A percentile compares a stretch with the other conserved stretches of the same genome.
These are phyloP conservation scores for Rhagoletis zephyria DNA, from an alignment of 1,140 invertebrate genomes.

Conservation along the genomic window DNA sequence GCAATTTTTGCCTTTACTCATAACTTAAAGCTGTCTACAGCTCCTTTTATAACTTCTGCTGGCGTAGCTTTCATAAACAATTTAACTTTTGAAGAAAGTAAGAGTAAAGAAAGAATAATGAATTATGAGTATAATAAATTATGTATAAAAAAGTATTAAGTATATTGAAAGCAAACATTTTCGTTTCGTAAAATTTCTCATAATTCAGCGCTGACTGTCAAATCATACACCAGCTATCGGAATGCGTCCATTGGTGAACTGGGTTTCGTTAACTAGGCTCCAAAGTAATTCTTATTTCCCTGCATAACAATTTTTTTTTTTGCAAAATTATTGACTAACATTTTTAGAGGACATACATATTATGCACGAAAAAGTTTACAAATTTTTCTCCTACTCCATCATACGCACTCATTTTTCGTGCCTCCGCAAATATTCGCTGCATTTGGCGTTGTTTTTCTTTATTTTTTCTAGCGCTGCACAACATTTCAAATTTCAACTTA, in stretches of 20 bases:
- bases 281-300: too few relatives aligned
- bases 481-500: not conserved
- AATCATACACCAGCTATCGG: too few relatives aligned
- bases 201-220: too few relatives aligned
- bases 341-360: too few relatives aligned
- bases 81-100: not conserved
- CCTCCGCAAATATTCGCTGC: not conserved
- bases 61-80: not conserved
- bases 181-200: too few relatives aligned
- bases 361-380: not conserved
- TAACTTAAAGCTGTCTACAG: not conserved
- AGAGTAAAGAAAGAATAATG: not conserved
- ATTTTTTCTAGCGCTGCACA: not conserved
- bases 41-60: not conserved
- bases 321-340: too few relatives aligned
- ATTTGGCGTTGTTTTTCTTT: not conserved
- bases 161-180: too few relatives aligned
- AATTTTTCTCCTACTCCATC: not conserved
- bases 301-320: not conserved
- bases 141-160: too few relatives aligned
- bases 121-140: too few relatives aligned
- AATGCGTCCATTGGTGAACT: too few relatives aligned
- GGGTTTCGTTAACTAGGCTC: too few relatives aligned
- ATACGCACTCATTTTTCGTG: not conserved
- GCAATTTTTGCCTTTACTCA: not conserved